A percentile compares a stretch with the other conserved stretches of the same genome.
These are phyloP conservation scores for Podilymbus podiceps DNA, from an alignment of 2,113 vertebrate genomes.

Conservation along the genomic window DNA sequence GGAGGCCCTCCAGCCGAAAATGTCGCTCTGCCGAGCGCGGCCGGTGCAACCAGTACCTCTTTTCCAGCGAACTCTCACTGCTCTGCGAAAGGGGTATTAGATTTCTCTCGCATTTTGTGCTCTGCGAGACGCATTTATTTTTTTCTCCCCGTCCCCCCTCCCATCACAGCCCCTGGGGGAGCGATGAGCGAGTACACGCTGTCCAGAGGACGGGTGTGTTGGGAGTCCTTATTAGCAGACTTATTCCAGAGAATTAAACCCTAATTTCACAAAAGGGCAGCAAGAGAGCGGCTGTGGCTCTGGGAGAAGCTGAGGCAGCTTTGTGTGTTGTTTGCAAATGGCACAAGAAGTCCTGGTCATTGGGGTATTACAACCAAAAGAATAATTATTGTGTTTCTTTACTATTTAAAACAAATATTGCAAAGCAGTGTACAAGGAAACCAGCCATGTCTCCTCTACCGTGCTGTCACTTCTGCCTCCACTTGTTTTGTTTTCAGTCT, in stretches of 20 bases:
- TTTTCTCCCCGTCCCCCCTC: neutral
- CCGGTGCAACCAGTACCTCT: slow-evolving; percentile 4
- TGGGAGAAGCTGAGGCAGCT: neutral
- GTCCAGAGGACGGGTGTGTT: neutral
- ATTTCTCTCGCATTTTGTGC: slow-evolving; percentile 54
- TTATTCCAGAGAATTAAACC: slow-evolving; percentile 48
- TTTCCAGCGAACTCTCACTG: slow-evolving; percentile 55
- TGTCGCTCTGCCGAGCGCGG: neutral
- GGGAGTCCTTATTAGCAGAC: slow-evolving; percentile 6
- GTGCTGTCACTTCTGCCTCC: neutral
- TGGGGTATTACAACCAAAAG: neutral
- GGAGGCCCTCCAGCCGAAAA: neutral
- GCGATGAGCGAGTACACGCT: neutral
- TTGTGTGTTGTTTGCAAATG: slow-evolving; percentile 8
- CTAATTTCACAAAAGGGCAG: slow-evolving; percentile 52
- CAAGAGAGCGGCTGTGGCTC: neutral
- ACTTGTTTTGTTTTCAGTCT: neutral
- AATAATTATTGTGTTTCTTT: neutral
- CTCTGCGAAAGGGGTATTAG: slow-evolving; percentile 56
- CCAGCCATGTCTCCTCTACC: neutral
- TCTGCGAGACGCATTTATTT: neutral
- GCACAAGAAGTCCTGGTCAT: slow-evolving; percentile 11
- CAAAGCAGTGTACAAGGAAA: neutral
- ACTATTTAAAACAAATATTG: neutral
- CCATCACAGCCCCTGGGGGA: neutral